These are phyloP conservation scores for Plemyria rubiginata DNA, from an alignment of 2,888 invertebrate species.

Conservation along the genomic window DNA sequence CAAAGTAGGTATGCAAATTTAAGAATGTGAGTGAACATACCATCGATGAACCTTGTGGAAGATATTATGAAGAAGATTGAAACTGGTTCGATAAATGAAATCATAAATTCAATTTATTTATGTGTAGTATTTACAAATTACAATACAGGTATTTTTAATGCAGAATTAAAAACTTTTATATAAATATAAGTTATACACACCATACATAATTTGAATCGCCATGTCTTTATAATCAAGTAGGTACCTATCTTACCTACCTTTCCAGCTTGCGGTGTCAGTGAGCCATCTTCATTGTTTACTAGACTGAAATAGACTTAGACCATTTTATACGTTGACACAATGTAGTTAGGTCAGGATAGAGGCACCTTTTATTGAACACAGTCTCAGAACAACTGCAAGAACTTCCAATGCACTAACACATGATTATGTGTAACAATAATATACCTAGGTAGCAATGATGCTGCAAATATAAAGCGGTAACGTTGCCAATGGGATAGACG, in stretches of 20 bases:
- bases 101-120: no score
- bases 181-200: no score
- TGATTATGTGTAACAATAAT: not conserved
- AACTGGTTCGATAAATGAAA: no score
- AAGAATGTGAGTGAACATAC: constrained; percentile 15
- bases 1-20: constrained; percentile 23
- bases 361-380: not conserved
- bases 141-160: no score
- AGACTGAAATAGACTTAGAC: not conserved
- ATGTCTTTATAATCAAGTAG: not conserved
- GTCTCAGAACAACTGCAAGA: not conserved
- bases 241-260: not conserved
- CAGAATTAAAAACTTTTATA: no score
- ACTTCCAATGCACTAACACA: not conserved
- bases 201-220: not conserved
- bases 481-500: constrained; percentile 32
- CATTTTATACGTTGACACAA: not conserved
- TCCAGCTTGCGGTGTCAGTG: not conserved
- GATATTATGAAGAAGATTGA: not conserved
- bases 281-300: constrained; percentile 7
- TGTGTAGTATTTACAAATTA: no score
- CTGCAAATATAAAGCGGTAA: constrained; percentile 3
- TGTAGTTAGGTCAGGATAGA: not conserved
- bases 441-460: constrained; percentile 18
- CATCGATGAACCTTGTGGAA: constrained; percentile 16